Conservation (phyloP, 1,140 invertebrate species). For the Holcopasites calliopsidis region DNA sequence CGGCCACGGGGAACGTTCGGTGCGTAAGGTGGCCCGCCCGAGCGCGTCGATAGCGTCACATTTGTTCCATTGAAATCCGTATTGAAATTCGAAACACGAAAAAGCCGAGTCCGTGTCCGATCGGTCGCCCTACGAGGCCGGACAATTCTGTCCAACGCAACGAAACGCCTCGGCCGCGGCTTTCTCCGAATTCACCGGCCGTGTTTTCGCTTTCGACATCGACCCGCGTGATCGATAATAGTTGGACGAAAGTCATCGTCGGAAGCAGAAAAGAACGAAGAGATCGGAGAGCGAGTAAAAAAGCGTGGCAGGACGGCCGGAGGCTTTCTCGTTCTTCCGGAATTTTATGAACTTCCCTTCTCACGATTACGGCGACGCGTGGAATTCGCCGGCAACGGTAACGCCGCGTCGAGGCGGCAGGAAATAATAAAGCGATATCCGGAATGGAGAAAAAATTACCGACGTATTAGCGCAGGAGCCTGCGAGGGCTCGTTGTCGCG, state of each 20-base stretch:
- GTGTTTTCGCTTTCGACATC: conserved; percentile 27
- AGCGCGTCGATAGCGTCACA: conserved; percentile 25
- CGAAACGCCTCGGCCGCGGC: not conserved
- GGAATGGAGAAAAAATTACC: conserved; percentile 71
- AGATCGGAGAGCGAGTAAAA: no score
- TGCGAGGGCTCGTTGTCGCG: conserved; percentile 52
- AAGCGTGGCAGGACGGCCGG: not conserved
- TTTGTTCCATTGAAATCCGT: conserved; percentile 31
- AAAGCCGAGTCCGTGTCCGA: not conserved
- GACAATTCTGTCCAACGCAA: not conserved
- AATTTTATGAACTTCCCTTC: conserved; percentile 28
- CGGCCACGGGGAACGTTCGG: not conserved
- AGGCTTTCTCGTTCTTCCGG: not conserved
- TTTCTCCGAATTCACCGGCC: conserved; percentile 7
- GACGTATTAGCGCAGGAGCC: conserved; percentile 59
- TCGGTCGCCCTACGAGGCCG: not conserved
- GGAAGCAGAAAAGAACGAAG: no score
- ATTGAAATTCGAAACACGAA: conserved; percentile 43
- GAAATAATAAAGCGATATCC: conserved; percentile 72
- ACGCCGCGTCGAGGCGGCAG: conserved; percentile 35
- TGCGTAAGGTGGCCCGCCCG: conserved; percentile 25
- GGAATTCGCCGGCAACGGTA: conserved; percentile 52
- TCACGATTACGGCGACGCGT: conserved; percentile 10
- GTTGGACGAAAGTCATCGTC: no score
- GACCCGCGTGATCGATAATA: no score